These are phyloP conservation scores for Patella pellucida DNA, from an alignment of 2,888 invertebrate species.

Conservation along the genomic window DNA sequence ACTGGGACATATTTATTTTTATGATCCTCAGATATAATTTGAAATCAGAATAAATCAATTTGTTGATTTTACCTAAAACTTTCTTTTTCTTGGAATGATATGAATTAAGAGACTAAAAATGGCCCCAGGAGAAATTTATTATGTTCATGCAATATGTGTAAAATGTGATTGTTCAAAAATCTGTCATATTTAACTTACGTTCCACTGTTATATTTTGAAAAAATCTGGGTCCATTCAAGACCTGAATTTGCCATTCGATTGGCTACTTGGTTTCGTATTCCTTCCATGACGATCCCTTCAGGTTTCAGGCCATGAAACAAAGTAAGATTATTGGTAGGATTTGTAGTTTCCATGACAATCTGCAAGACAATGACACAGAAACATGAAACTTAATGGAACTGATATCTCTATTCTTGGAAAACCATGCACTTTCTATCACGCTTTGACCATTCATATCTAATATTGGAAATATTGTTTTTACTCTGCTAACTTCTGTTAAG, in stretches of 20 bases:
- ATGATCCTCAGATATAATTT: too few relatives aligned
- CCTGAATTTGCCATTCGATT: constrained; percentile 83
- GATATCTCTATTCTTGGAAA: too few relatives aligned
- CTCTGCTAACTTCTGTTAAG: background rate
- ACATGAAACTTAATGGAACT: too few relatives aligned
- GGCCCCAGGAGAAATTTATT: too few relatives aligned
- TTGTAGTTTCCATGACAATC: constrained; percentile 82
- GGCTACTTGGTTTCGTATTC: constrained; percentile 83
- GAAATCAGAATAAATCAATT: too few relatives aligned
- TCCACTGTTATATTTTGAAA: constrained; percentile 81
- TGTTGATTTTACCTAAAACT: too few relatives aligned
- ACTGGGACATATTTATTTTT: too few relatives aligned
- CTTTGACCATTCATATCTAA: background rate
- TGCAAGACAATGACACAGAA: constrained; percentile 22
- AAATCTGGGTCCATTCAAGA: constrained; percentile 80
- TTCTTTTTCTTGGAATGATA: too few relatives aligned
- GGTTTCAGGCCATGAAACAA: constrained; percentile 76
- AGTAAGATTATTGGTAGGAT: constrained; percentile 81
- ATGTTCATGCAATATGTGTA: too few relatives aligned
- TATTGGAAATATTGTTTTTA: background rate
- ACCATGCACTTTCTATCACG: too few relatives aligned
- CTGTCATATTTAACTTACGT: constrained; percentile 72
- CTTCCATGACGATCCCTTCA: constrained; percentile 76
- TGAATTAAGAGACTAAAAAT: too few relatives aligned
- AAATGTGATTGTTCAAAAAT: too few relatives aligned